phyloP scores from a whole-genome alignment of 2,797 vertebrate genomes.

The Macropodus opercularis region DNA sequence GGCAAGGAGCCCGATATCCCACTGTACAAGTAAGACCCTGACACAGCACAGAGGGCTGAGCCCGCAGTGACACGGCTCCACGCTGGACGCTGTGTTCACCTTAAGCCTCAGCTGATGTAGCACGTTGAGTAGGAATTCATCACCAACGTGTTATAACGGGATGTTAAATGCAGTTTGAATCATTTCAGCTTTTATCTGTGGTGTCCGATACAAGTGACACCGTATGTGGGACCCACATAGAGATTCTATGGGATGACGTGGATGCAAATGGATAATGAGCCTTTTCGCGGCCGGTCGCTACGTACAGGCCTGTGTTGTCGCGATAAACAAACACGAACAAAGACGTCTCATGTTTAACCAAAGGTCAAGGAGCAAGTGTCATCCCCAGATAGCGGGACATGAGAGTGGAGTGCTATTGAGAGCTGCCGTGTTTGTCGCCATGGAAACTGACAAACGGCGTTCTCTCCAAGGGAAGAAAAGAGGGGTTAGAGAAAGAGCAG shows the following conservation, averaged over 20 bases:
- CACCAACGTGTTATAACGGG: no score
- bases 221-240: no score
- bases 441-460: conserved; percentile 67
- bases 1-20: conserved; percentile 98
- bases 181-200: no score
- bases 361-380: conserved; percentile 67
- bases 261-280: no score
- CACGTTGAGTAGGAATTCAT: no score
- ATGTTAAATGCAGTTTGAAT: no score
- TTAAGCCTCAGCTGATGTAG: no score
- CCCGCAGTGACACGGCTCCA: no score
- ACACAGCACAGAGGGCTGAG: no score
- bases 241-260: conserved; percentile 16
- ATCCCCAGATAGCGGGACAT: no score
- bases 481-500: conserved; percentile 23
- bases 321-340: conserved; percentile 55
- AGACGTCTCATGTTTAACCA: conserved; percentile 50
- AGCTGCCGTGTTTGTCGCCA: conserved; percentile 46
- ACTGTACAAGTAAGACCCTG: conserved; percentile 94
- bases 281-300: conserved; percentile 6
- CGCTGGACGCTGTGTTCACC: no score
- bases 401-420: conserved; percentile 54
- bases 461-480: conserved; percentile 1
- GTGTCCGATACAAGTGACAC: not conserved
- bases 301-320: conserved; percentile 62